Base-by-base conservation (phyloP, 2,113 vertebrate species). In the Cyanoramphus novaezelandiae region DNA sequence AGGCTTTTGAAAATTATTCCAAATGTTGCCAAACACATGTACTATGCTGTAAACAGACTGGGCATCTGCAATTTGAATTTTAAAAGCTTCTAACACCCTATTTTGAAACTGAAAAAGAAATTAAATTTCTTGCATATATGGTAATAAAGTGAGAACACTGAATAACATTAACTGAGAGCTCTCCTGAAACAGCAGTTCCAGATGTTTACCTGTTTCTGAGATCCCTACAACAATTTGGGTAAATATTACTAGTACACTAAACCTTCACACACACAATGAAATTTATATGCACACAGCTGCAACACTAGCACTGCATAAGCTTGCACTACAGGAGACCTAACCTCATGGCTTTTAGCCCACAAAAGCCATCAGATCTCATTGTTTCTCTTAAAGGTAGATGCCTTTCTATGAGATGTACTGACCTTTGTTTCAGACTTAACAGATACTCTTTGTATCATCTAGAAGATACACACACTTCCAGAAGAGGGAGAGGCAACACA, bases 1-100 rank as follows among this genome's bases (percentile, higher is more conserved):
- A 92, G 52, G 39, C 43, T 93, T 90, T 88, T 79, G 44, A 89
- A 96, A 96, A 94, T 82, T 92, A 95, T 68, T 65, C 92, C 90
- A 94, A 35, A 68, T 44, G 55, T 60, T 84, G 62, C 65, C 75
- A 78, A 85, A 92, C 49, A 64, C 7, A 64, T 23, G 59, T 19
- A 80, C 49, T 18, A 33, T 17, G 50, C 43, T 90, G 60, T 78
- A 94, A 92, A 94, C 85, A 95, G 82, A 46, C 39, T 14, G 31
- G 27, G 47, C 35, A 88, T 41, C 72, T 78, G 75, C 52, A 92
- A 71, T 86, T 78, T 67, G 64, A 83, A 86, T 92, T 84, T 47
- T 59, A 92, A 94, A 94, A 81, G 52, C 80, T 84, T 86, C 85
- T 83, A 78, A 35, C 39, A 47, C 15, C 12, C 90, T 47, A 82